phyloP scores from a whole-genome alignment of 2,797 vertebrate species.

The Thunnus albacares region DNA sequence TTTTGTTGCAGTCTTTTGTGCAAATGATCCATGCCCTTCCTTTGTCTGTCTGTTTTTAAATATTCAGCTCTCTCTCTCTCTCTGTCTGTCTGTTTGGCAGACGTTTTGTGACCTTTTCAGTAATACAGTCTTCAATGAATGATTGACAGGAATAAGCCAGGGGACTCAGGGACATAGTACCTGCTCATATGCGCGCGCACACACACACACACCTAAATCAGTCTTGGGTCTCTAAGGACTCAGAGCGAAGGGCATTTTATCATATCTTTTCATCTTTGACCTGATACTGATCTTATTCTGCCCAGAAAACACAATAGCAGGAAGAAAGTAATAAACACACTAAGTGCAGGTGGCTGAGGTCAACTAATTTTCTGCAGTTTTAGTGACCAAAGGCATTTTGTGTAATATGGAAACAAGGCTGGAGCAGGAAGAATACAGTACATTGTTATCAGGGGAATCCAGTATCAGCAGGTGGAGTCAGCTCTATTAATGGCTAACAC shows the following conservation, averaged over 20 bases:
- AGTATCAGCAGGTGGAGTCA: slow-evolving; percentile 22
- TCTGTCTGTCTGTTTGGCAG: slow-evolving; percentile 41
- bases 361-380: neutral
- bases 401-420: slow-evolving; percentile 6
- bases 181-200: slow-evolving; percentile 23
- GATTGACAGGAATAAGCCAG: slow-evolving; percentile 63
- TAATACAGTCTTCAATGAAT: slow-evolving; percentile 63
- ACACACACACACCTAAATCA: slow-evolving; percentile 28
- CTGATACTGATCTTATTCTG: slow-evolving; percentile 49
- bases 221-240: slow-evolving; percentile 59
- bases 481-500: slow-evolving; percentile 27
- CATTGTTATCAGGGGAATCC: neutral
- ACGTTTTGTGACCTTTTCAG: slow-evolving; percentile 77
- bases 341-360: neutral
- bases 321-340: slow-evolving; percentile 11
- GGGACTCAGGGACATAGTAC: slow-evolving; percentile 47
- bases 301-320: slow-evolving; percentile 44
- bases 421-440: neutral
- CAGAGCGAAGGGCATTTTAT: slow-evolving; percentile 66
- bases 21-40: neutral
- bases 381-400: neutral
- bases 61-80: slow-evolving; percentile 24
- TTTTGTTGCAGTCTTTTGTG: neutral
- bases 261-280: slow-evolving; percentile 59
- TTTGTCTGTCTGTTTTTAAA: slow-evolving; percentile 26